Base-by-base conservation (phyloP, 1,140 invertebrate species). In the Drosophila orosa region DNA sequence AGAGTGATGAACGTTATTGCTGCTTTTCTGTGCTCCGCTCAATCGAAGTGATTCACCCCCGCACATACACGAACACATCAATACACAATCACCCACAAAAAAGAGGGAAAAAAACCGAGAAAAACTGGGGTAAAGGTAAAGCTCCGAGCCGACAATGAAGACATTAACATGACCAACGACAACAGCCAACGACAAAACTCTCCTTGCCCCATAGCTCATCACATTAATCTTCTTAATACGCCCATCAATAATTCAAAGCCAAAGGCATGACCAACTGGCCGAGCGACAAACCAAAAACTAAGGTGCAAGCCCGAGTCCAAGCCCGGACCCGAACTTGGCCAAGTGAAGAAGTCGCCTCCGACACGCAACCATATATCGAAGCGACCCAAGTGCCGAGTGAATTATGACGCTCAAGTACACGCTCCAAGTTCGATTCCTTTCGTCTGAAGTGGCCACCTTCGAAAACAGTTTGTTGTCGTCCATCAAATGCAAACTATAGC, bases 191-290 rank as follows among this genome's bases (percentile, higher is more conserved):
- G 84, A 87, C 83, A 83, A 87, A 80, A 80, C 84, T 84, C 76
- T 69, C 50, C 52, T 48, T 74, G 76, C 73, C 80, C 77, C 80
- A 69, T 60, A 72, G 77, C 84, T 89, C 84, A 89, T 89, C 84
- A 89, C 84, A 89, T 89, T 89, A 89, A 89, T 89, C 84, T 89
- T 89, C 85, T 80, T 89, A 89, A 89, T 89, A 89, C 84, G 84
- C 84, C 84, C 84, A 89, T 89, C 84, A 89, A 89, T 89, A 89
- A 89, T 89, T 89, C 84, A 89, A 89, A 89, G 85, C 80, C 80
- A 80, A 71, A 84, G 74, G 68, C 84, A 89, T 84, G 84, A 80
- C 80, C 84, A 87, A 54, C 76, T 72, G 65, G 58, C 44, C 54
- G 56, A 56, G 47, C 57, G 40, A 39, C 61, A 45, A 35, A 35